Conservation (phyloP, 2,888 invertebrate genomes). For the Pandemis heparana region DNA sequence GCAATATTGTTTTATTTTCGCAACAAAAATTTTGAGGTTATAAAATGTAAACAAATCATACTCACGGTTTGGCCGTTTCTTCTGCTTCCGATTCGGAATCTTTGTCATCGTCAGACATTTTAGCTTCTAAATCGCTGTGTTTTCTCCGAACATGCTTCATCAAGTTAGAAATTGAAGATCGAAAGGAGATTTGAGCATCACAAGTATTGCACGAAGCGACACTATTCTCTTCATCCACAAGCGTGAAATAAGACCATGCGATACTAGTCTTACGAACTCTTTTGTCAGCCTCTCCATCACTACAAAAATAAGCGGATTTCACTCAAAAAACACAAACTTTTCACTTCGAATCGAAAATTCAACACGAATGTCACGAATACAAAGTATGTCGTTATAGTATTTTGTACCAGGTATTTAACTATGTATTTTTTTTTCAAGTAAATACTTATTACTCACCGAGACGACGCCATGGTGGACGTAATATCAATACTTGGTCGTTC, state of each 20-base stretch:
- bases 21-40: conserved; percentile 34
- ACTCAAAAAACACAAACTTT: not conserved
- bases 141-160: conserved; percentile 49
- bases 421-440: conserved; percentile 39
- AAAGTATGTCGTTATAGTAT: conserved; percentile 30
- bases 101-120: conserved; percentile 26
- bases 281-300: conserved; percentile 29
- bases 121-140: conserved; percentile 41
- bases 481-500: conserved; percentile 10
- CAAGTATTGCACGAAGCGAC: conserved; percentile 49
- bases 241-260: conserved; percentile 47
- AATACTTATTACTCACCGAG: conserved; percentile 42
- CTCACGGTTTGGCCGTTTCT: conserved; percentile 24
- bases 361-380: not conserved
- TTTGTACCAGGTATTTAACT: conserved; percentile 39
- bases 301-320: conserved; percentile 17
- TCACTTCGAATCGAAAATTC: not conserved
- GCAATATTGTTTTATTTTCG: too few species aligned
- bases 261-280: conserved; percentile 30
- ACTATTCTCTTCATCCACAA: conserved; percentile 35
- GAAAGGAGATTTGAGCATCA: conserved; percentile 42
- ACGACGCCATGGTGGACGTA: conserved; percentile 31
- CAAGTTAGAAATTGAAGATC: conserved; percentile 49
- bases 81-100: conserved; percentile 24
- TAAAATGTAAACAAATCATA: conserved; percentile 30